A percentile compares a stretch with the other conserved stretches of the same genome.
These are phyloP conservation scores for Cyrtonyx montezumae DNA, from an alignment of 2,113 vertebrate species.

Conservation along the genomic window DNA sequence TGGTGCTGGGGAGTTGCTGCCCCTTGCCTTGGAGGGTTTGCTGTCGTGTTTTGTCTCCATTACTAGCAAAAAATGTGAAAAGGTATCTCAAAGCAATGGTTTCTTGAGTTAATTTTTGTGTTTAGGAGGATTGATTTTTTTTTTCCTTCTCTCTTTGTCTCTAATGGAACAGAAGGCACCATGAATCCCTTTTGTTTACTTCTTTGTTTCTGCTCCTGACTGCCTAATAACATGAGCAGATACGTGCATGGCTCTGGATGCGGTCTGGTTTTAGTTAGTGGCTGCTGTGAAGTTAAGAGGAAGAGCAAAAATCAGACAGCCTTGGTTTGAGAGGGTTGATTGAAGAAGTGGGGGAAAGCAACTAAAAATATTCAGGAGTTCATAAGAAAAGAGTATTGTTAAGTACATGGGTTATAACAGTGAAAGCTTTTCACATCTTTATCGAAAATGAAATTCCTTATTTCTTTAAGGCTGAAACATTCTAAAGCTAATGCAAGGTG, in stretches of 20 bases:
- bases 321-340: not conserved
- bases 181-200: constrained; percentile 62
- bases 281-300: not conserved
- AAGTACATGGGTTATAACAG: rapidly evolving
- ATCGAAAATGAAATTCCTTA: not conserved
- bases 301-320: not conserved
- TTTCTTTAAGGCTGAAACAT: not conserved
- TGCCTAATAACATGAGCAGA: constrained; percentile 39
- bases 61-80: constrained; percentile 13
- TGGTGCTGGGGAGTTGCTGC: not conserved
- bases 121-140: not conserved
- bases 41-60: not conserved
- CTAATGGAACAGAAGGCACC: constrained; percentile 37
- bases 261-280: not conserved
- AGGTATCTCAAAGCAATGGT: not conserved
- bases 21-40: not conserved
- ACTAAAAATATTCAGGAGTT: not conserved
- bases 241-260: not conserved
- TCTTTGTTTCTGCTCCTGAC: constrained; percentile 53
- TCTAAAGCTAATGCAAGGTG: not conserved
- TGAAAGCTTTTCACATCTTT: not conserved
- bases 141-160: not conserved
- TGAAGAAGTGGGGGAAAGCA: not conserved
- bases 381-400: not conserved
- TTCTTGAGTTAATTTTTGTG: constrained; percentile 20